These are phyloP conservation scores for Clangula hyemalis DNA, from an alignment of 2,797 vertebrate genomes.

Conservation along the genomic window DNA sequence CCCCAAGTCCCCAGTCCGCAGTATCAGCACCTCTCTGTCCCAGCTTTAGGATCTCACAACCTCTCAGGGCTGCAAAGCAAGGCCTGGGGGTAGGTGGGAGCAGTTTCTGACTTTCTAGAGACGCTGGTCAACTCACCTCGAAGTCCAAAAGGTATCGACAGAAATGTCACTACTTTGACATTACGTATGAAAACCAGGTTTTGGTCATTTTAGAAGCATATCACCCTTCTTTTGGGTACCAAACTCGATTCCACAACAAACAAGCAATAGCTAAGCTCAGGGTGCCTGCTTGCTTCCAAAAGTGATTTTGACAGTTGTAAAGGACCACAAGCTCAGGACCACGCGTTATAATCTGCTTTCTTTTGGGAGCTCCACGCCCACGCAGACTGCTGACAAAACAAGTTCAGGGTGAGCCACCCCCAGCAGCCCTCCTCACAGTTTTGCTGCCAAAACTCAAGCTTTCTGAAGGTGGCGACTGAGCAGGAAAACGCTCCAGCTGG, in stretches of 20 bases:
- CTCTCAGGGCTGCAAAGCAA: not conserved
- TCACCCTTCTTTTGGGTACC: not conserved
- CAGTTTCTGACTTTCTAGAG: not conserved
- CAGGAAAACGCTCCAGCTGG: not conserved
- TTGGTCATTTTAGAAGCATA: not conserved
- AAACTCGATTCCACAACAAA: not conserved
- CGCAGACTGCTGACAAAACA: too few species aligned
- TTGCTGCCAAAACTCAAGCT: not conserved
- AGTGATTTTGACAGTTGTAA: too few species aligned
- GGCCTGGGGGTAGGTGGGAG: not conserved
- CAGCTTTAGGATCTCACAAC: not conserved
- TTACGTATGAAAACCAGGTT: not conserved
- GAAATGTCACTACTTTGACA: not conserved
- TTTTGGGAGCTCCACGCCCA: not conserved
- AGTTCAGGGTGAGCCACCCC: not conserved
- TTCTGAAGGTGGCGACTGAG: not conserved
- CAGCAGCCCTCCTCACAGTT: not conserved
- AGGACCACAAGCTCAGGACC: not conserved
- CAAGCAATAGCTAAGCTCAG: not conserved
- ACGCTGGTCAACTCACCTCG: not conserved
- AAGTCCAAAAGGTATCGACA: not conserved
- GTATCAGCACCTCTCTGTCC: not conserved
- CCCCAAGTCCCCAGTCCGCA: not conserved
- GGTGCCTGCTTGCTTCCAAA: not conserved
- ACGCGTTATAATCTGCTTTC: not conserved